Base-by-base conservation (phyloP, 1,140 invertebrate species). In the Venustaconcha ellipsiformis region DNA sequence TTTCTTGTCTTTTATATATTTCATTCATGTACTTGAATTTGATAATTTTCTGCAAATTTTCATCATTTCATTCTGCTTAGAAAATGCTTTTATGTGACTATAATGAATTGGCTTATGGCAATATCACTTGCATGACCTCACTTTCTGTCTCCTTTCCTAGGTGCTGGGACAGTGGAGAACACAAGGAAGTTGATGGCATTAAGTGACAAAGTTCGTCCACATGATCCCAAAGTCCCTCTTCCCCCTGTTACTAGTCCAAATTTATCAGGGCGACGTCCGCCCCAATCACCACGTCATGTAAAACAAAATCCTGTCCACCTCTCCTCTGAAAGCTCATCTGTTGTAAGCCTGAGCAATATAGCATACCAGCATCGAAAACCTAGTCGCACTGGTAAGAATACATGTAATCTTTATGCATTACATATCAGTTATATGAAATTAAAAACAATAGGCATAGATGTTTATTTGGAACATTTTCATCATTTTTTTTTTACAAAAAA, bases 141-240 rank as follows among this genome's bases (percentile, higher is more conserved):
- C 73, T 76, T 58, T 81, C 66, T 78, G 79, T 76, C 76, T 69
- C 71, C 72, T 67, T 69, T 64, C 63, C 60, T 77, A 88, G 96
- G 97, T 79, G 95, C 97, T 56, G 96, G 96, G 55, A 98, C 97
- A 37, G 97, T 97, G 6, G 96, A 99, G 90, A 96, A 97, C 1
- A 96, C 99, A 8, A 92, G 96, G 78, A 99, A 99, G 87, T 93
- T 99, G 86, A 91, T 99, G 74, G 94, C 96, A 3, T 91, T 99
- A 12, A 96, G 91, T n/a, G 91, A 91, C 67, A 99, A 97, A 91
- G 96, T 96, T 17, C 92, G 95, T 68, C 96, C 88, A 56, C 87
- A 87, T 74, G 88, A 88, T 71, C 84, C 86, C 59, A 88, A 89
- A 82, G 82, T 83, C 37, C 83, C 83, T 67, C 79, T 85, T 57